A percentile compares a stretch with the other conserved stretches of the same genome.
Conservation (phyloP, 2,113 vertebrate genomes). For the Ariopsis seemanni region DNA sequence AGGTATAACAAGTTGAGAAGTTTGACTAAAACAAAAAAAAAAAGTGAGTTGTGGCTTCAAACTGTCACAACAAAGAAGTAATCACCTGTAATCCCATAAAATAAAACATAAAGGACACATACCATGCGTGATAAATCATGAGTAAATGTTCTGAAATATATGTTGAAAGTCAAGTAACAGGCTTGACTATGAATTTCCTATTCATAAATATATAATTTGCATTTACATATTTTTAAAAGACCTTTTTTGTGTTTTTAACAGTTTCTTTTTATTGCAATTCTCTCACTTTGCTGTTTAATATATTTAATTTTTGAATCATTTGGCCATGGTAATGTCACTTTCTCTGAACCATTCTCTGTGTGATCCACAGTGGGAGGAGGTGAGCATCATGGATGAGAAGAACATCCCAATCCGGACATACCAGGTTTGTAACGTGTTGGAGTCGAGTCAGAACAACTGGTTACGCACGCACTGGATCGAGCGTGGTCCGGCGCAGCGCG, state of each 20-base stretch:
- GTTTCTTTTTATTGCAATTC: not conserved
- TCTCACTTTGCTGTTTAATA: not conserved
- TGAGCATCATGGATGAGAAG: constrained; percentile 99
- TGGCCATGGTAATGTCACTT: not conserved
- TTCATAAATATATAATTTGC: not conserved
- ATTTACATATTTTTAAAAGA: not conserved
- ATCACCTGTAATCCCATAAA: not conserved
- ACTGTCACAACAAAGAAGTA: not conserved
- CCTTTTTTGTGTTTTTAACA: not conserved
- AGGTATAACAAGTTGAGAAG: not conserved
- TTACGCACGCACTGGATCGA: constrained; percentile 97
- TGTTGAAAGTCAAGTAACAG: not conserved
- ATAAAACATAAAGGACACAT: not conserved
- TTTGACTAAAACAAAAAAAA: not conserved
- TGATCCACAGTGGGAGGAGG: constrained; percentile 92
- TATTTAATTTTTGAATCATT: not conserved
- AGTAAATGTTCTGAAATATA: not conserved
- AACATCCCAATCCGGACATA: constrained; percentile 97
- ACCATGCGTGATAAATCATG: not conserved
- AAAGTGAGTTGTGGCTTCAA: not conserved
- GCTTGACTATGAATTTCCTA: not conserved
- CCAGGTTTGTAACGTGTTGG: constrained; percentile 99
- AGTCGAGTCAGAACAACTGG: constrained; percentile 97
- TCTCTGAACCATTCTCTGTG: constrained; percentile 6
- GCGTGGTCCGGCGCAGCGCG: constrained; percentile 88